Conservation (phyloP, 2,888 invertebrate species). For the Chrysina gloriosa region DNA sequence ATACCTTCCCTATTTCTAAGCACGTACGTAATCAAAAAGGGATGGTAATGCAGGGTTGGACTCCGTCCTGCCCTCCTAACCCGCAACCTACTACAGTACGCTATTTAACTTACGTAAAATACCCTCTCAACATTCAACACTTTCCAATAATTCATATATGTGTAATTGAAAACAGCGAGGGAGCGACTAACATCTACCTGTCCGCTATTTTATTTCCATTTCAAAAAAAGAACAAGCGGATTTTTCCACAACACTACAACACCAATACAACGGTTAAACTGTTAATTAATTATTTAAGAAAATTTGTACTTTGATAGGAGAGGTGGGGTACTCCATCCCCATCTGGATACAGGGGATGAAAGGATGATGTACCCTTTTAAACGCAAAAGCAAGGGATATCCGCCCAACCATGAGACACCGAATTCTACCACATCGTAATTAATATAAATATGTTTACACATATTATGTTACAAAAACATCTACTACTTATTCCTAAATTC, state of each 20-base stretch:
- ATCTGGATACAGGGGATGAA: slow-evolving; percentile 31
- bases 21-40: slow-evolving; percentile 46
- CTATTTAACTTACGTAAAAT: slow-evolving; percentile 65
- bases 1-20: slow-evolving; percentile 55
- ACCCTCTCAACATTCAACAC: slow-evolving; percentile 64
- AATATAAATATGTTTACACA: slow-evolving; percentile 44
- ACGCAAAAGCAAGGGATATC: slow-evolving; percentile 59
- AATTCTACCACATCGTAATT: slow-evolving; percentile 15
- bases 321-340: slow-evolving; percentile 45
- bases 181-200: slow-evolving; percentile 56
- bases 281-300: slow-evolving; percentile 55
- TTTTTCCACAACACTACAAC: slow-evolving; percentile 57
- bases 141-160: slow-evolving; percentile 63
- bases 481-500: slow-evolving; percentile 26
- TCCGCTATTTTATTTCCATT: slow-evolving; percentile 36
- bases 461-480: slow-evolving; percentile 45
- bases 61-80: slow-evolving; percentile 53
- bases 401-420: slow-evolving; percentile 60
- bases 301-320: slow-evolving; percentile 65
- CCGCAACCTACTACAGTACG: slow-evolving; percentile 64
- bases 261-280: slow-evolving; percentile 60
- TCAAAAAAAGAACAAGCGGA: slow-evolving; percentile 43
- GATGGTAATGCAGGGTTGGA: slow-evolving; percentile 60
- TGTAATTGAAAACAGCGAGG: slow-evolving; percentile 65
- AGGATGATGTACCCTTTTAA: slow-evolving; percentile 50